phyloP scores from a whole-genome alignment of 2,113 vertebrate genomes.

The Gopherus evgoodei region DNA sequence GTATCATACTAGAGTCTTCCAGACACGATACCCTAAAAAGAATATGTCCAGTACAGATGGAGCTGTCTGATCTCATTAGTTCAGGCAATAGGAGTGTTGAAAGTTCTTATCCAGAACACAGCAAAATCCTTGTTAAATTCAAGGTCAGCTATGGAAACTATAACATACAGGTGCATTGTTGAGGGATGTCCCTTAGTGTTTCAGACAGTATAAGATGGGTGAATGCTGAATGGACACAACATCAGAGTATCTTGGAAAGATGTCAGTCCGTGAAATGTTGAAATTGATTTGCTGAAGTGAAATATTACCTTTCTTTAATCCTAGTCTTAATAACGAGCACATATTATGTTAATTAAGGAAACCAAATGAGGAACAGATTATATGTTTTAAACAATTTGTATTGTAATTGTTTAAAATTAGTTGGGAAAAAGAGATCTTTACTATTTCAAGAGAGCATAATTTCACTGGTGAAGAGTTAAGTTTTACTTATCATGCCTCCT shows the following conservation, averaged over 20 bases:
- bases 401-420: background rate
- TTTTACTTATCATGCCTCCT: background rate
- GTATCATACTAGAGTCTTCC: background rate
- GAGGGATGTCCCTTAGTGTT: background rate
- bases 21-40: background rate
- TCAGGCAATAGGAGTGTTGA: background rate
- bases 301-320: background rate
- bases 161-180: background rate
- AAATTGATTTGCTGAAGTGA: background rate
- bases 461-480: too few relatives aligned
- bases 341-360: background rate
- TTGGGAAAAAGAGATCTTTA: background rate
- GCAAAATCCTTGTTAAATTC: background rate
- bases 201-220: background rate
- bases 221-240: background rate
- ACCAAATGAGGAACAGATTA: background rate
- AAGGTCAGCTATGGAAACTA: background rate
- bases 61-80: background rate
- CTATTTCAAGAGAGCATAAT: too few relatives aligned
- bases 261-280: background rate
- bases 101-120: background rate
- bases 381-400: background rate
- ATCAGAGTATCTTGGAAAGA: background rate
- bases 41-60: background rate
- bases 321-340: background rate